Evolutionary conservation across 2,888 invertebrate genomes (phyloP).

Genomic region (Cerceris ruficornis): DNA sequence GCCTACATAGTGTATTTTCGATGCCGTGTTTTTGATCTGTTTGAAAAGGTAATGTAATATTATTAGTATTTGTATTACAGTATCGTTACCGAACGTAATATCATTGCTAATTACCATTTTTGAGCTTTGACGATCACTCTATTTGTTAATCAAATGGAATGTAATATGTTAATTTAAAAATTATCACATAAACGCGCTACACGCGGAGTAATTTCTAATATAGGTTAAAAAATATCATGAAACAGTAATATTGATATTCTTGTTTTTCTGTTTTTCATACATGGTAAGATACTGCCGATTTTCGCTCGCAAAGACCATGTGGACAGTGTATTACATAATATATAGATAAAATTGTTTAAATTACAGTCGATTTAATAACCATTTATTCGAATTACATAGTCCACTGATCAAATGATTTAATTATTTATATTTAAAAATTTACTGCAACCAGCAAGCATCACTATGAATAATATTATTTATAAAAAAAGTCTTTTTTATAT

Average conservation of each 20-base stretch:
- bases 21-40: constrained; percentile 48
- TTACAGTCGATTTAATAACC: too few relatives aligned
- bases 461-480: too few relatives aligned
- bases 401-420: too few relatives aligned
- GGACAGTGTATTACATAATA: not conserved
- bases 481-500: too few relatives aligned
- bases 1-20: constrained; percentile 40
- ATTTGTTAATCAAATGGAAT: not conserved
- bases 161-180: constrained; percentile 8
- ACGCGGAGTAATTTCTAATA: not conserved
- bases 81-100: not conserved
- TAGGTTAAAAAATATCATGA: constrained; percentile 27
- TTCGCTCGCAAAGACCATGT: not conserved
- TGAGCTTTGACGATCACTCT: constrained; percentile 5
- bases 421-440: too few relatives aligned
- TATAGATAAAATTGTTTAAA: not conserved
- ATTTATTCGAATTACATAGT: too few relatives aligned
- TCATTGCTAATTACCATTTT: constrained; percentile 42
- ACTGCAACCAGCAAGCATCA: too few relatives aligned
- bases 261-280: constrained; percentile 2
- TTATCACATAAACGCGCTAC: not conserved
- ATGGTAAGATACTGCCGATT: not conserved
- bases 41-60: constrained; percentile 9
- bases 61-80: not conserved
- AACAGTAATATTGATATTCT: constrained; percentile 20